phyloP scores from a whole-genome alignment of 2,797 vertebrate genomes.

The Columba guinea region DNA sequence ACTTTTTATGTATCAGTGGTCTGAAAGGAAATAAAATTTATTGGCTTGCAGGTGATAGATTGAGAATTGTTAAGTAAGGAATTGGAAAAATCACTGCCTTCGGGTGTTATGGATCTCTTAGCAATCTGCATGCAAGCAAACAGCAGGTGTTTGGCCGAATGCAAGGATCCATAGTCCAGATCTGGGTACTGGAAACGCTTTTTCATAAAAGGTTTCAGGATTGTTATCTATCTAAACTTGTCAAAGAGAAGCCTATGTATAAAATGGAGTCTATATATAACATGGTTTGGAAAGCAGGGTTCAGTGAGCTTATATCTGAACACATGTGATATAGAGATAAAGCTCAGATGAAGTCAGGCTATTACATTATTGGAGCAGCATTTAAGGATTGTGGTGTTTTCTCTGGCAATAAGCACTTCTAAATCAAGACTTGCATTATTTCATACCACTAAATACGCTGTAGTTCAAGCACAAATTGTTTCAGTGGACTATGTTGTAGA shows the following conservation, averaged over 20 bases:
- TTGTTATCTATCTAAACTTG: constrained; percentile 20
- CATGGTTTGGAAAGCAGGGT: neutral
- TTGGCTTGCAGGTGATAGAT: neutral
- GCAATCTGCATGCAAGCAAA: neutral
- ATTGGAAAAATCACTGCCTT: neutral
- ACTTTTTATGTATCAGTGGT: neutral
- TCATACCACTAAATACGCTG: neutral
- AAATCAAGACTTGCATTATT: neutral
- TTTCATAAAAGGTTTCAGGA: neutral
- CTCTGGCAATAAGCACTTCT: neutral
- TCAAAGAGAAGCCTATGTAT: neutral
- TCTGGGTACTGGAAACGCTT: neutral
- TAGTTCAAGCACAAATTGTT: neutral
- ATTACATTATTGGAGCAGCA: neutral
- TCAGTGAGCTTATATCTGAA: neutral
- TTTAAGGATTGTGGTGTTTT: neutral
- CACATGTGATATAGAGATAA: neutral
- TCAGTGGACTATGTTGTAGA: neutral
- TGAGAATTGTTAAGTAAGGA: neutral
- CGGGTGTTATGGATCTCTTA: neutral
- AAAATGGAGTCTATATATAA: neutral
- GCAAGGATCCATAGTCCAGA: neutral
- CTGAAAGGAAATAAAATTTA: neutral
- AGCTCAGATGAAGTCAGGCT: neutral
- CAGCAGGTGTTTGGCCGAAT: neutral